Percentiles rank a stretch among this genome's conserved stretches.
Conservation (phyloP, 2,888 invertebrate genomes). For the Himalopsyche anomala region DNA sequence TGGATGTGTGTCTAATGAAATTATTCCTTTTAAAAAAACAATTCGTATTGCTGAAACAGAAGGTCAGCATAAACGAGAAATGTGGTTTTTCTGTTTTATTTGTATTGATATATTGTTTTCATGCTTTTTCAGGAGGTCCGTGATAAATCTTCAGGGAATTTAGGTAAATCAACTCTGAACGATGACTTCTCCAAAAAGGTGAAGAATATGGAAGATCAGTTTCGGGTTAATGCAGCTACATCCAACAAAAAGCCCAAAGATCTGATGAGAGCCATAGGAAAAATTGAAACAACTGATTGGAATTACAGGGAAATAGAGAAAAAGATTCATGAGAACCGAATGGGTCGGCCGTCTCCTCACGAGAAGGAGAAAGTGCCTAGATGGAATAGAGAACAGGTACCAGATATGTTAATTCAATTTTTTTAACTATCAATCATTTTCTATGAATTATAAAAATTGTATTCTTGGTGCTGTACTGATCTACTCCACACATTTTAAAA, state of each 20-base stretch:
- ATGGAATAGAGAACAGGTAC: conserved; percentile 90
- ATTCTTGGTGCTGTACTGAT: too few relatives aligned
- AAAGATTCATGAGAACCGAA: conserved; percentile 88
- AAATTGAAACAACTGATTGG: conserved; percentile 93
- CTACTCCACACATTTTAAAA: too few relatives aligned
- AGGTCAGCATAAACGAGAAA: background rate
- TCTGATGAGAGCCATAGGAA: conserved; percentile 90
- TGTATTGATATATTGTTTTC: background rate
- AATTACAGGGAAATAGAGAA: conserved; percentile 93
- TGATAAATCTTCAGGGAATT: conserved; percentile 45
- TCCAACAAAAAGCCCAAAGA: conserved; percentile 89
- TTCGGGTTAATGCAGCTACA: conserved; percentile 77
- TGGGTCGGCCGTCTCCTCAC: conserved; percentile 79
- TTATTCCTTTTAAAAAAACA: too few relatives aligned
- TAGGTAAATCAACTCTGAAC: conserved; percentile 71
- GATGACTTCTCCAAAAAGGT: conserved; percentile 79
- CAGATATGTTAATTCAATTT: conserved; percentile 9
- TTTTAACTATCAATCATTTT: too few relatives aligned
- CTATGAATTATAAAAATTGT: too few relatives aligned
- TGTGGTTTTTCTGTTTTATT: background rate
- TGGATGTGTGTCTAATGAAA: too few relatives aligned
- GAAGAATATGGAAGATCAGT: conserved; percentile 87
- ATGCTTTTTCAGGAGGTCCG: conserved; percentile 35
- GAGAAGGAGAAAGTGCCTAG: conserved; percentile 90
- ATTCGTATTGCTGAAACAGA: too few relatives aligned